Conservation (phyloP, 1,140 invertebrate species). For the Drosophila watanabei region DNA sequence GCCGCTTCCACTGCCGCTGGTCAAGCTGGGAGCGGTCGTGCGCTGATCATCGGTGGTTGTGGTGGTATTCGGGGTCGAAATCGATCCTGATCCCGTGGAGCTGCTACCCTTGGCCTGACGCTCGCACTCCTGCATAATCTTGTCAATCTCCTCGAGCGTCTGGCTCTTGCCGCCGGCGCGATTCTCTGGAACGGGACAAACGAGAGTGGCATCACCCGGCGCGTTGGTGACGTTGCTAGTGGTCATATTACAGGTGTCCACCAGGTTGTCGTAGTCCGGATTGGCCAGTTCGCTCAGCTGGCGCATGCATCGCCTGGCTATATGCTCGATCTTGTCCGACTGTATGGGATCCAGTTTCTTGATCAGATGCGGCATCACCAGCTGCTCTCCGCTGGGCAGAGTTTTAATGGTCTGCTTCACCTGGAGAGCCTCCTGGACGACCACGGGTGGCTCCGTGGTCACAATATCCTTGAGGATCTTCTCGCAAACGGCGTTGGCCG, state of each 20-base stretch:
- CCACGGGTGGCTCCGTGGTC: constrained; percentile 79
- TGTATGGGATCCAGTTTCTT: constrained; percentile 84
- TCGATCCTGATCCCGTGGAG: constrained; percentile 17
- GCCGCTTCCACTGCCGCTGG: constrained; percentile 53
- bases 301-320: constrained; percentile 83
- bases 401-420: constrained; percentile 58
- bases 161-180: constrained; percentile 31
- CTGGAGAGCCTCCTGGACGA: constrained; percentile 73
- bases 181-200: constrained; percentile 81
- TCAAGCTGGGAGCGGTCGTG: constrained; percentile 72
- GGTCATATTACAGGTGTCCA: constrained; percentile 73
- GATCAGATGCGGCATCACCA: constrained; percentile 76
- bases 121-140: constrained; percentile 85
- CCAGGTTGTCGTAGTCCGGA: constrained; percentile 80
- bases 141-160: constrained; percentile 80
- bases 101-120: constrained; percentile 63
- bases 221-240: constrained; percentile 24
- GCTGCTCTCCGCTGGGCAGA: constrained; percentile 23
- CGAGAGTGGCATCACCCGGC: constrained; percentile 68
- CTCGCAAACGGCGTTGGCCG: constrained; percentile 81
- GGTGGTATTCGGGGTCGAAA: constrained; percentile 5
- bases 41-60: constrained; percentile 63
- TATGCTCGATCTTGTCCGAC: constrained; percentile 79
- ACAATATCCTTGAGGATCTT: constrained; percentile 84
- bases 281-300: constrained; percentile 76